These are phyloP conservation scores for Serranus cabrilla DNA, from an alignment of 2,797 vertebrate genomes.

Conservation along the genomic window DNA sequence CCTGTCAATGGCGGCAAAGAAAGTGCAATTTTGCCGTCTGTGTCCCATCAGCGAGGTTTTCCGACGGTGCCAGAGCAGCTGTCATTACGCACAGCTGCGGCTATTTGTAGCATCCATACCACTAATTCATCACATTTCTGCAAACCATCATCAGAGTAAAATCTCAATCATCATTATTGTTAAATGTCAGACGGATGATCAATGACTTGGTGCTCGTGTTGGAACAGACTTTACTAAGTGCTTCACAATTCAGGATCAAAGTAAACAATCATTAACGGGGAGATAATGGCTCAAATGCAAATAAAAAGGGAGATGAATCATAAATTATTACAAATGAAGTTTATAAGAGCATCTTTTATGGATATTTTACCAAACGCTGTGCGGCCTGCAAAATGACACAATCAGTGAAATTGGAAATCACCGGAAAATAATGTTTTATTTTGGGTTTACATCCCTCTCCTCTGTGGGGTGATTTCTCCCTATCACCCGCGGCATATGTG, in stretches of 20 bases:
- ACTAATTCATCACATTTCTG: slow-evolving; percentile 1
- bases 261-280: neutral
- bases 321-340: no score
- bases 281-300: neutral
- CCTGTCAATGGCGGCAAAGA: neutral
- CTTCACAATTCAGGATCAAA: neutral
- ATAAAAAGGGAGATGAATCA: neutral
- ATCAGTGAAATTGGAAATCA: no score
- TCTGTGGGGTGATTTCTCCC: no score
- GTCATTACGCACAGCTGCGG: neutral
- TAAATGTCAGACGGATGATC: neutral
- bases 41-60: neutral
- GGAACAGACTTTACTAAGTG: neutral
- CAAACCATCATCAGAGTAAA: neutral
- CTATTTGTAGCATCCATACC: neutral
- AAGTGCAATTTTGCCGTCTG: no score
- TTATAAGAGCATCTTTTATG: no score
- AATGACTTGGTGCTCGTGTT: neutral
- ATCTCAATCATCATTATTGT: slow-evolving; percentile 5
- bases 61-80: neutral
- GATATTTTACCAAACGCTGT: no score
- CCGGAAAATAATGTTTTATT: no score
- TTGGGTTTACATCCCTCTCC: no score
- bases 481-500: no score
- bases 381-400: no score